Evolutionary conservation across 2,888 invertebrate genomes (phyloP).

Genomic region (Phanerotoma sp.): DNA sequence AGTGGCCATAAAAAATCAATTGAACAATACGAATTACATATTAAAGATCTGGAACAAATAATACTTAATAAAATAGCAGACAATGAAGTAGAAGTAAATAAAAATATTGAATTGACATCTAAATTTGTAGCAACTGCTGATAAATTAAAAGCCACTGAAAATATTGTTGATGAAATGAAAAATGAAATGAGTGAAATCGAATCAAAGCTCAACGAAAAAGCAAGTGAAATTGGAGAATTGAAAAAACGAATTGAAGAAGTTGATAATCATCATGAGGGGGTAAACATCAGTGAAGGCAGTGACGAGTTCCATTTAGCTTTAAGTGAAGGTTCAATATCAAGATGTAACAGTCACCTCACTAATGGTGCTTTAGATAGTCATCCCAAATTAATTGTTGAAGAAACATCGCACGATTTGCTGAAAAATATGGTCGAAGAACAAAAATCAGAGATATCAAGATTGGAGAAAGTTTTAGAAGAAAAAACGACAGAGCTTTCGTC

Average conservation of each 20-base stretch:
- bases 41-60: conserved; percentile 47
- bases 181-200: conserved; percentile 44
- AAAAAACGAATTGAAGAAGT: conserved; percentile 29
- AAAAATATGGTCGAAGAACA: neutral
- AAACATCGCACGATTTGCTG: neutral
- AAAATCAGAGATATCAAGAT: neutral
- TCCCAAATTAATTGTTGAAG: neutral
- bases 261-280: conserved; percentile 8
- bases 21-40: neutral
- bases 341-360: neutral
- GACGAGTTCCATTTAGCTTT: no score
- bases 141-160: conserved; percentile 18
- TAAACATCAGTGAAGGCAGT: no score
- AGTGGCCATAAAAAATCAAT: neutral
- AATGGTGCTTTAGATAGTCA: neutral
- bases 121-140: conserved; percentile 2
- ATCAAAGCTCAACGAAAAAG: conserved; percentile 20
- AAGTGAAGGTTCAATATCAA: no score
- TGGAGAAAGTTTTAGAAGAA: neutral
- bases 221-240: conserved; percentile 20
- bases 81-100: conserved; percentile 47
- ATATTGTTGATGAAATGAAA: conserved; percentile 55
- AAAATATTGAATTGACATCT: conserved; percentile 23
- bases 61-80: conserved; percentile 33
- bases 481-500: neutral